These are phyloP conservation scores for Rhagonycha lutea DNA, from an alignment of 2,888 invertebrate species.

Conservation along the genomic window DNA sequence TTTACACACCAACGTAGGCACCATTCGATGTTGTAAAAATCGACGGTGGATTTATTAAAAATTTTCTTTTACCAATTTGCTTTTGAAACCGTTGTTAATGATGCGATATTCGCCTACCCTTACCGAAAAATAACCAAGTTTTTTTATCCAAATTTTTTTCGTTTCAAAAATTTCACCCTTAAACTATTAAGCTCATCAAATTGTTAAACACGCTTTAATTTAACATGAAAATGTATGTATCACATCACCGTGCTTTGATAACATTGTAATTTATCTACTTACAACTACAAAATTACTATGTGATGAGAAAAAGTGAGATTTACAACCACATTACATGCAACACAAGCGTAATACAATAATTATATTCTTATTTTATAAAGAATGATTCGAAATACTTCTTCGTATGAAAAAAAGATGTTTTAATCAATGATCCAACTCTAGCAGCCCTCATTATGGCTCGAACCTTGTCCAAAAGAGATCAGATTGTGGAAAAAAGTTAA, in stretches of 20 bases:
- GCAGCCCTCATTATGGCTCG: not conserved
- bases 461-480: not conserved
- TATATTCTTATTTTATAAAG: not conserved
- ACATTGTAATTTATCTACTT: not conserved
- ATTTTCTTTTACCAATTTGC: not conserved
- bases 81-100: not conserved
- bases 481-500: not conserved
- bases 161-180: not conserved
- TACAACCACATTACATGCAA: not conserved
- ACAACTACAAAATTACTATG: not conserved
- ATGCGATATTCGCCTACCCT: not conserved
- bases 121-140: not conserved
- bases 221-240: not conserved
- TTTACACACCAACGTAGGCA: not conserved
- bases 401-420: too few relatives aligned
- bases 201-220: not conserved
- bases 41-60: not conserved
- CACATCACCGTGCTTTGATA: not conserved
- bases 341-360: not conserved
- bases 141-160: not conserved
- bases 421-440: too few relatives aligned
- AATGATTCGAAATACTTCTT: not conserved
- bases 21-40: not conserved
- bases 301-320: not conserved
- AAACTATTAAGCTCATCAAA: not conserved